These are phyloP conservation scores for Rhombomys opimus DNA, from an alignment of 2,113 vertebrate genomes.

Conservation along the genomic window DNA sequence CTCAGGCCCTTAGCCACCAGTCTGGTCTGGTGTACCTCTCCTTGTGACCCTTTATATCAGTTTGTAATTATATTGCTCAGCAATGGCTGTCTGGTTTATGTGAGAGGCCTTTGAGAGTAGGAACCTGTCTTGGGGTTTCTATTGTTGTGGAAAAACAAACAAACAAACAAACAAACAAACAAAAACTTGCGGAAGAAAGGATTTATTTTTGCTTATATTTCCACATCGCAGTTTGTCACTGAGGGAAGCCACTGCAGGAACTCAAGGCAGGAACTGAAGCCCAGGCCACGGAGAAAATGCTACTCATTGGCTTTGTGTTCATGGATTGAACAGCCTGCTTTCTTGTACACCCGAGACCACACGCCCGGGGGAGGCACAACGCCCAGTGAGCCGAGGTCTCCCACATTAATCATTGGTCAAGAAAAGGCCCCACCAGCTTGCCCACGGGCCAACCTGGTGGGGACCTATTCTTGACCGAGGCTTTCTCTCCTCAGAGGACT, in stretches of 20 bases:
- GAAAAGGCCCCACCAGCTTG: neutral
- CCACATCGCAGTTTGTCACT: neutral
- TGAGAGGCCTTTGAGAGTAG: neutral
- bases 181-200: neutral
- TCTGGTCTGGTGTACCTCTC: neutral
- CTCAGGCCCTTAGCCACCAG: neutral
- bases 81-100: neutral
- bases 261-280: neutral
- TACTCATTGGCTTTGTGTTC: neutral
- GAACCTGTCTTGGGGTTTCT: neutral
- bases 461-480: neutral
- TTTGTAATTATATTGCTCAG: constrained; percentile 21
- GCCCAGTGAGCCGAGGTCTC: neutral
- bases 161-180: neutral
- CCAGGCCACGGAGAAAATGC: neutral
- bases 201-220: neutral
- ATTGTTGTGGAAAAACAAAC: neutral
- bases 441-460: neutral
- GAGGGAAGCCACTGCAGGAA: neutral
- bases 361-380: neutral
- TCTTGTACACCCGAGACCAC: neutral
- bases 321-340: neutral
- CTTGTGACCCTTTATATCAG: neutral
- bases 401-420: neutral
- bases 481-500: neutral